Conservation (phyloP, 2,797 vertebrate species). For the Sus cebifrons region DNA sequence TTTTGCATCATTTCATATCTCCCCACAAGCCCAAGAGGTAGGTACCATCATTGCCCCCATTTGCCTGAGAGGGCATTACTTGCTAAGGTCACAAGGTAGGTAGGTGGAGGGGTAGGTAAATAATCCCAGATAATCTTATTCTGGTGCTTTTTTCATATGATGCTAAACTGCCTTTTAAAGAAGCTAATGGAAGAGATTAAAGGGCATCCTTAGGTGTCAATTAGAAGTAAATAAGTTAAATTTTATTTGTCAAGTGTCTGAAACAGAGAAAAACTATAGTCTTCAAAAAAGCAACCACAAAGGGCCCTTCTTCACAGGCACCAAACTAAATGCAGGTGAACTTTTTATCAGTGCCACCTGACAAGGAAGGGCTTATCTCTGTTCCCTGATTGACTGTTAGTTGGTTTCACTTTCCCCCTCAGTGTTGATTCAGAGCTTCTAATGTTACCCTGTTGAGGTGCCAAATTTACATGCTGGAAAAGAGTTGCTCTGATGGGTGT, state of each 20-base stretch:
- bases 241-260: conserved; percentile 67
- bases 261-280: conserved; percentile 39
- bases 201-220: not conserved
- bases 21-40: not conserved
- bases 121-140: not conserved
- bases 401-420: not conserved
- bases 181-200: not conserved
- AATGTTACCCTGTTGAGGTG: not conserved
- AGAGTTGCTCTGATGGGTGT: conserved; percentile 2
- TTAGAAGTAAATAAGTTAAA: not conserved
- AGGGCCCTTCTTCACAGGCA: not conserved
- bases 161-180: not conserved
- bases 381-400: not conserved
- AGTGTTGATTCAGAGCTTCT: not conserved
- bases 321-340: not conserved
- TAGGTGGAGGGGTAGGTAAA: no score
- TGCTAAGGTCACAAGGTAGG: not conserved
- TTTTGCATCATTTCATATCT: not conserved
- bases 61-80: not conserved
- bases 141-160: not conserved
- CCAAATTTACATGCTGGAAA: not conserved
- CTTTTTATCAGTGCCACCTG: conserved; percentile 2
- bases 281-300: not conserved
- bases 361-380: not conserved
- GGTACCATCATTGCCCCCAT: not conserved